Evolutionary conservation across 2,113 vertebrate genomes (phyloP), one percentile per base, ranked within the genome.

Genomic region (Pangasianodon hypophthalmus): DNA sequence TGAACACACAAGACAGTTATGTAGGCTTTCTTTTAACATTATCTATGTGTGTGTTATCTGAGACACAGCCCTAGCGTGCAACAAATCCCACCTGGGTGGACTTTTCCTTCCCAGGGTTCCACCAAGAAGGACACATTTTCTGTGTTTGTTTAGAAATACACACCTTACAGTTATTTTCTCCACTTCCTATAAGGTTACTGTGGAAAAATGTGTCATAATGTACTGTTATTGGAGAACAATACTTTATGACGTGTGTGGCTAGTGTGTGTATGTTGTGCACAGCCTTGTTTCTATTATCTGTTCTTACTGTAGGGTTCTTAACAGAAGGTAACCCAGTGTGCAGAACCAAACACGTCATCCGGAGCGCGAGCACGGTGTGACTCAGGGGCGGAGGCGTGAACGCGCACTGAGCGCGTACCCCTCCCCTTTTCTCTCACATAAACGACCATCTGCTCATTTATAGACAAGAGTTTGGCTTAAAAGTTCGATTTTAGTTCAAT

Each of bases 381-480:
- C 91, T 77, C 92, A 90, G 93, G 92, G 90, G 90, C 92, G 94
- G 94, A 93, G 93, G 95, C 93, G 92, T 93, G 93, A 92, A 91
- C 93, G 92, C 92, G 92, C 94, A 95, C 94, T 94, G 94, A 95
- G 95, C 94, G 95, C 56, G 44, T 26, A 41, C n/a, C 32, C 94
- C 95, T 93, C 86, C 71, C 50, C 87, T 91, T 91, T 94, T 89
- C 69, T 84, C 80, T 54, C 64, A 92, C 92, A 94, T 93, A 92
- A 86, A 82, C 89, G 90, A 85, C 96, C 96, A 96, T 96, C 95
- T 96, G 96, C 94, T 94, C 86, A 84, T 83, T 77, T 91, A 88
- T 67, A 9, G 89, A 91, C 92, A 90, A 87, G 64, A 52, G 52
- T 91, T 54, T 41, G 21, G 32, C 52, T 84, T 84, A 54, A 89